Conservation (phyloP, 2,113 vertebrate species). For the Fregata magnificens region DNA sequence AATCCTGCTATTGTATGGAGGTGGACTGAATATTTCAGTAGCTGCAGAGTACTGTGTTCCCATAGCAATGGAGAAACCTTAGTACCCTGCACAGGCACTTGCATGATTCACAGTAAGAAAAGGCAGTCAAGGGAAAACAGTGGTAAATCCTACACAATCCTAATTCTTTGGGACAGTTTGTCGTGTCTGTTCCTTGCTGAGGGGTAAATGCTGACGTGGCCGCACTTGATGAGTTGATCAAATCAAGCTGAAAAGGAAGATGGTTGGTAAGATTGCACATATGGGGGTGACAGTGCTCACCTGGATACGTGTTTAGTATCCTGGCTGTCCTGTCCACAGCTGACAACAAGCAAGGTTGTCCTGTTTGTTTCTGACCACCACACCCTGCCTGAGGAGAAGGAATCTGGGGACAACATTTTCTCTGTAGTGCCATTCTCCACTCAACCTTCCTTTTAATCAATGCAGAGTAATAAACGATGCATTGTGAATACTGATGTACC, state of each 20-base stretch:
- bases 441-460: neutral
- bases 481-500: rapidly evolving
- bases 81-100: neutral
- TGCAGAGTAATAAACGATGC: neutral
- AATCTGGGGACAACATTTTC: neutral
- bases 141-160: neutral
- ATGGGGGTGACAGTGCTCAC: neutral
- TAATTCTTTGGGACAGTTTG: neutral
- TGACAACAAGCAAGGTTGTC: neutral
- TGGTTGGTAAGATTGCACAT: neutral
- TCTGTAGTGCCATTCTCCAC: neutral
- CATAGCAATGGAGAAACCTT: constrained; percentile 30
- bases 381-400: neutral
- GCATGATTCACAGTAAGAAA: neutral
- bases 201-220: neutral
- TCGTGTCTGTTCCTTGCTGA: neutral
- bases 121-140: neutral
- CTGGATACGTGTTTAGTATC: neutral
- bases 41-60: constrained; percentile 27
- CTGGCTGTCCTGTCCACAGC: neutral
- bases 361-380: neutral
- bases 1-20: neutral
- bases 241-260: neutral
- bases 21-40: constrained; percentile 16
- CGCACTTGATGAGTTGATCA: neutral